Conservation (phyloP, 2,888 invertebrate species). For the Meloe dianella region DNA sequence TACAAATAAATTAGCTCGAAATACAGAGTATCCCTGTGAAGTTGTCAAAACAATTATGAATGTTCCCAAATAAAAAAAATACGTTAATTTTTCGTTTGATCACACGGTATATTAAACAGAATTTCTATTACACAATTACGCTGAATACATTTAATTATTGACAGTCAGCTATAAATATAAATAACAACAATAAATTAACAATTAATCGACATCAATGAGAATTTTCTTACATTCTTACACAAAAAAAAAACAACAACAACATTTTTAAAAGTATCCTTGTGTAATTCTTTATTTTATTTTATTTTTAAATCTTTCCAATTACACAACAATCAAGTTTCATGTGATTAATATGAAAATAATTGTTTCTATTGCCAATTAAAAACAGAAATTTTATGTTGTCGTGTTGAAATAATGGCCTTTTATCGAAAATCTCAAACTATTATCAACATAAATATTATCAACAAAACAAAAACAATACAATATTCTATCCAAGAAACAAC, state of each 20-base stretch:
- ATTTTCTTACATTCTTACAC: no score
- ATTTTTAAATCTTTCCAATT: no score
- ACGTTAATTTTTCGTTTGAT: no score
- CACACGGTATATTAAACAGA: no score
- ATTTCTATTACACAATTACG: slow-evolving; percentile 1
- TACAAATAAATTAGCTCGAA: background rate
- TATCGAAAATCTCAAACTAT: background rate
- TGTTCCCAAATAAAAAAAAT: no score
- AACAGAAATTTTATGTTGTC: background rate
- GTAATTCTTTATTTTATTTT: no score
- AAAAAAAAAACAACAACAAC: no score
- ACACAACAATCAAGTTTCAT: no score
- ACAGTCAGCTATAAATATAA: background rate
- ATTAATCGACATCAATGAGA: no score
- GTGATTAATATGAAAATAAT: background rate
- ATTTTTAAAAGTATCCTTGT: no score
- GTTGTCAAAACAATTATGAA: background rate
- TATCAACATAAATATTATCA: slow-evolving; percentile 2
- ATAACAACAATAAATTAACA: background rate
- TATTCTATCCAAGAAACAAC: background rate
- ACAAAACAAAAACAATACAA: no score
- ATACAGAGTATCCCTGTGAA: background rate
- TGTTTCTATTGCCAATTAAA: background rate
- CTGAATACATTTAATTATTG: background rate
- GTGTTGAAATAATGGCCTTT: background rate